Evolutionary conservation across 2,797 vertebrate genomes (phyloP), one percentile per base, ranked within the genome.

Genomic region (Artibeus jamaicensis): DNA sequence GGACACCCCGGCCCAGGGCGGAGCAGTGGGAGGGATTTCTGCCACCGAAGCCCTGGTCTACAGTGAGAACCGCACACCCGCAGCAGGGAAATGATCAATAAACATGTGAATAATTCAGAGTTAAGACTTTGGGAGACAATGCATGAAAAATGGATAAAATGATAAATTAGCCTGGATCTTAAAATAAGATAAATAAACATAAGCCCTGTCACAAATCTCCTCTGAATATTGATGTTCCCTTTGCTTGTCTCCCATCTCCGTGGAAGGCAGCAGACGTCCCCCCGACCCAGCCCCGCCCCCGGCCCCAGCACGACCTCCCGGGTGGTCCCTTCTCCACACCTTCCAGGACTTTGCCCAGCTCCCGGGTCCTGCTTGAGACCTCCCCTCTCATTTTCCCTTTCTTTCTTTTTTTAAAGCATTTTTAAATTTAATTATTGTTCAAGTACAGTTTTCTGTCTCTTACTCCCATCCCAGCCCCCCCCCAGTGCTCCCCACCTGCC

Each of bases 41-140:
- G 26, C 1, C 34, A 2, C 8, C 3, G 21, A 4, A 34, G 14
- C n/a, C 2, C 22, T 0, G 24, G 44, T 16, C 32, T 0, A 2
- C 6, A 0, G 37, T 2, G 55, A 21, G 14, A 46, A 8, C 9
- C 55, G 29, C n/a, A 65, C 46, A 12, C 3, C 15, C 10, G 37
- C 1, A 48, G 34, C 26, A 48, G 89, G 22, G 6, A 70, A 62
- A 71, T 32, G 3, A 29, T 59, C 14, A 37, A 32, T 46, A 39
- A 24, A 15, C 2, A 4, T 29, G 57, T 59, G 39, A 32, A 3
- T 9, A 53, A 37, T 39, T 86, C 93, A 12, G 71, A 93, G 44
- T 16, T 42, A 83, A 21, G 32, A 32, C 0, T 55, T 78, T n/a
- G 9, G 71, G 86, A 73, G 29, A 26, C 2, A 0, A 0, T 16